Base-by-base conservation (phyloP, 2,797 vertebrate genomes). In the Leptoclinus maculatus region DNA sequence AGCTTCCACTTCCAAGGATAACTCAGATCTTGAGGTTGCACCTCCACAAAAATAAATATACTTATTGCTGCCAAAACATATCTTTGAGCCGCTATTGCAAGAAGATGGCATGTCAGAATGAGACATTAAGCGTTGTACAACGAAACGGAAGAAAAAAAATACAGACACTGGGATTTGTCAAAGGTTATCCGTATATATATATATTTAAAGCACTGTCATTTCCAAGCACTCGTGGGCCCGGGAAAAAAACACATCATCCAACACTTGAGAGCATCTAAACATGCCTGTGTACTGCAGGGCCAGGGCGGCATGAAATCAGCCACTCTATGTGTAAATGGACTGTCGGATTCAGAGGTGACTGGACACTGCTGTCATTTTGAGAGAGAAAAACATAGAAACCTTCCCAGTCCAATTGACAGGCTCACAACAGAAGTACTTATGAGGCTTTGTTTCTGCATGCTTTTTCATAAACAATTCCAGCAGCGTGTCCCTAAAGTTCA, bases 311-410 rank as follows among this genome's bases (percentile, higher is more conserved):
- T 93, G 88, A 94, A 94, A 94, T 91, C 92, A 87, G 88, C 82
- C 89, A 92, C 92, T 95, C 86, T 93, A 93, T 89, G 94, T 95
- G 92, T 92, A 94, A 96, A 96, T 95, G 91, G 93, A 93, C 89
- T 92, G 86, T 79, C n/a, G 43, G 78, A 87, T 89, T 91, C 79
- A 89, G 90, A 91, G 88, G 85, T 90, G 80, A 77, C 81, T 83
- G 74, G 83, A 88, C 91, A 76, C 87, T 60, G 60, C 83, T 88
- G 84, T 80, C 84, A 84, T 77, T 83, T 65, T 74, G 39, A 78
- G 60, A 70, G 5, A 19, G 0, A 62, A 2, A 57, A 57, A 49
- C 63, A 68, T 19, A 66, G 69, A 80, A 80, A 70, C 58, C 78
- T 80, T 81, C 62, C 57, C 56, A 73, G 79, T n/a, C 4, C 76